Evolutionary conservation across 1,140 invertebrate species (phyloP), one percentile per base, ranked within the genome.

Genomic region (Thalassaphorura encarpata): DNA sequence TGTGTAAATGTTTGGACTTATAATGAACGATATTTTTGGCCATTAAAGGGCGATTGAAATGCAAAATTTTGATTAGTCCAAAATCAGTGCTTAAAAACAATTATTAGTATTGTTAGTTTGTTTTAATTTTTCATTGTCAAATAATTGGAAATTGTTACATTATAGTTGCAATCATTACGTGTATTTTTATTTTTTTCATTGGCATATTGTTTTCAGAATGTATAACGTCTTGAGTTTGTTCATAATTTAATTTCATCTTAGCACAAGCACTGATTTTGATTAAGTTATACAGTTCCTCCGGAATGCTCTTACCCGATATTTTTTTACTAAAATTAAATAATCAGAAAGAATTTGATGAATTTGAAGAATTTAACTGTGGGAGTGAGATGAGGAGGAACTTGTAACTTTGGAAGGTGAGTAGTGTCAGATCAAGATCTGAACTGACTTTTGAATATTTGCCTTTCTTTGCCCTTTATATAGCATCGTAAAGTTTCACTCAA

Each of bases 21-120:
- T 55, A 61, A 45, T 61, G 62, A 24, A 41, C 39, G 40, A 36
- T 40, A 52, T 51, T 58, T 53, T 5, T 58, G 48, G 60, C 60
- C 47, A 62, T 47, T 61, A 39, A 64, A 64, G 63, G 63, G 63
- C 63, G 56, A 61, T 61, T 59, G 59, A 64, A 64, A 64, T 61
- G 59, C 63, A 64, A 64, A 58, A 56, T n/a, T n/a, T n/a, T n/a
- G n/a, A 48, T 24, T 43, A 57, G 60, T 58, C 52, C 13, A 56
- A 64, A 59, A 52, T 58, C 63, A 64, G 57, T 64, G 63, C 60
- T 54, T 31, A 59, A 51, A 39, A 21, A n/a, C n/a, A 36, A 36
- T n/a, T 36, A n/a, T 36, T 11, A 36, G 11, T 36, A n/a, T 36
- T 11, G n/a, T 36, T 36, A 11, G n/a, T 11, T 11, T 11, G n/a